phyloP scores from a whole-genome alignment of 2,888 invertebrate genomes.

The Creontiades dilutus region DNA sequence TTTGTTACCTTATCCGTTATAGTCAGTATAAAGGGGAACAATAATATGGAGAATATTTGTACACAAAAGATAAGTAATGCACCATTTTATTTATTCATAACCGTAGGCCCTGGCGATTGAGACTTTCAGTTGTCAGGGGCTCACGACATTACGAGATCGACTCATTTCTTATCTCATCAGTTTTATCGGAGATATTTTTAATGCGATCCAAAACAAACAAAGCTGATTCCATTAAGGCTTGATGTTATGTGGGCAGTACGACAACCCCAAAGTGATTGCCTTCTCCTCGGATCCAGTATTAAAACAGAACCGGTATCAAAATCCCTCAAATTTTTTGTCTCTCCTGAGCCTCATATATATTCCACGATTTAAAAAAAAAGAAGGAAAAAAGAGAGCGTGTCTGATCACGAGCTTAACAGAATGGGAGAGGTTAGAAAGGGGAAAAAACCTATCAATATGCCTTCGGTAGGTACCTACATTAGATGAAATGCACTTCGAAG shows the following conservation, averaged over 20 bases:
- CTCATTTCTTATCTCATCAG: constrained; percentile 57
- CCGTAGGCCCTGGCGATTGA: constrained; percentile 37
- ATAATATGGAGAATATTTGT: too few species aligned
- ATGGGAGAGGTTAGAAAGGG: not conserved
- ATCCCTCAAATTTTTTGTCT: constrained; percentile 18
- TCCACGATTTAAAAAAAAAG: not conserved
- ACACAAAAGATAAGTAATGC: too few species aligned
- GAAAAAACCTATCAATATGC: constrained; percentile 43
- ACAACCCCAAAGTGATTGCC: constrained; percentile 44
- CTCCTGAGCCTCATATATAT: not conserved
- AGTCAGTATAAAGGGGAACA: too few species aligned
- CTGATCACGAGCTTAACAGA: constrained; percentile 49
- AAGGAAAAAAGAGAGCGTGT: constrained; percentile 38
- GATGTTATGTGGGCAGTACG: constrained; percentile 53
- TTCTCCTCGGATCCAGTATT: constrained; percentile 49
- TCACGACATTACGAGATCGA: constrained; percentile 32
- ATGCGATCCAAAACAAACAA: constrained; percentile 70
- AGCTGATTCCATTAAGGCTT: constrained; percentile 66
- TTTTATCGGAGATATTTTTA: constrained; percentile 57
- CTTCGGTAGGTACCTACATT: constrained; percentile 5
- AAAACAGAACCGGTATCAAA: constrained; percentile 66
- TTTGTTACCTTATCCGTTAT: too few species aligned
- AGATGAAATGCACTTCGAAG: constrained; percentile 45
- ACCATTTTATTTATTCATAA: not conserved
- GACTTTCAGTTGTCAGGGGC: constrained; percentile 38